Base-by-base conservation (phyloP, 2,888 invertebrate genomes). In the Troglohyphantes excavatus region DNA sequence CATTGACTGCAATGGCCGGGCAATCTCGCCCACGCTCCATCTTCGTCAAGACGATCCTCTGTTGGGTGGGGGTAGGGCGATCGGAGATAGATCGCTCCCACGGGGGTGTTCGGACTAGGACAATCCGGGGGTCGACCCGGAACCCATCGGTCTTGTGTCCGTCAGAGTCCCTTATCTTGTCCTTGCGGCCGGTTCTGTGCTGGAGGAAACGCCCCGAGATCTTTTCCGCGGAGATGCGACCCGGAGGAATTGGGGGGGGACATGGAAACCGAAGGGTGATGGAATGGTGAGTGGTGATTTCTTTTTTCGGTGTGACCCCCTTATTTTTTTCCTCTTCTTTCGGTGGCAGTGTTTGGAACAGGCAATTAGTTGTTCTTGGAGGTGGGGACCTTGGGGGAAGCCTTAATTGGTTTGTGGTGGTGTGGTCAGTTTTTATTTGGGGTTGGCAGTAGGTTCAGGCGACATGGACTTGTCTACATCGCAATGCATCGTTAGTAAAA, bases 71-170 rank as follows among this genome's bases (percentile, higher is more conserved):
- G 53, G 67, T 33, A n/a, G 39, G 46, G 65, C 46, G 19, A n/a
- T 9, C 19, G 61, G 78, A 78, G 85, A 78, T 70, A 70, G 85
- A 78, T 78, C 53, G 21, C 76, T 59, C 85, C 76, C 85, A 3
- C 7, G 75, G 43, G 85, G 29, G 19, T 27, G 70, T 21, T 9
- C 39, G 82, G 61, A 78, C 46, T 26, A 17, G 46, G 79, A 82
- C 81, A 65, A 61, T 59, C 39, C 65, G 61, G 53, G 21, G 53
- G 21, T 21, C 65, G 78, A 78, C 81, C 61, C 70, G 68, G 23
- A 33, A 70, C 75, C 81, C 88, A 88, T 88, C 88, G 88, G 88
- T 88, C 88, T 88, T 88, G 81, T 59, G 39, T 88, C 88, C 81
- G 88, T 88, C 88, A 88, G 46, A 82, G 53, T 53, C 53, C 39